Evolutionary conservation across 2,888 invertebrate species (phyloP).

Genomic region (Caenorhabditis doughertyi): DNA sequence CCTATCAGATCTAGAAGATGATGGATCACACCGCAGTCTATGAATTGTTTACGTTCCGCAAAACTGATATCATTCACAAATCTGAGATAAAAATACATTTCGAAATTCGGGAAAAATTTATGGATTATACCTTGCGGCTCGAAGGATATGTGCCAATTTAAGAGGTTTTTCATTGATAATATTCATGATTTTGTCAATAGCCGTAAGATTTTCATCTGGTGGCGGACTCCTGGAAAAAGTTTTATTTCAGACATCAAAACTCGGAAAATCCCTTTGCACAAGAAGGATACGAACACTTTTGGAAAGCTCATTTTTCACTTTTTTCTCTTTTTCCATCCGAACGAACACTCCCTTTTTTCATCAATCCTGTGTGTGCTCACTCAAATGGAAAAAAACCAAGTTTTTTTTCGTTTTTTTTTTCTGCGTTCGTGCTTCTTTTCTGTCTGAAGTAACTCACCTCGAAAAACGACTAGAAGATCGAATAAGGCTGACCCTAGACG

Average conservation of each 20-base stretch:
- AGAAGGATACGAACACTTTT: not conserved
- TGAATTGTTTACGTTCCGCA: slow-evolving; percentile 74
- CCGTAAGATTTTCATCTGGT: slow-evolving; percentile 71
- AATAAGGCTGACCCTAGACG: slow-evolving; percentile 59
- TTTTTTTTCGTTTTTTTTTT: not conserved
- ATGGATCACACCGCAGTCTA: slow-evolving; percentile 75
- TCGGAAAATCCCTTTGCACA: not conserved
- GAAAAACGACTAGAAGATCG: slow-evolving; percentile 46
- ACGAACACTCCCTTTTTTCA: slow-evolving; percentile 17
- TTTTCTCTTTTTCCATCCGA: slow-evolving; percentile 28
- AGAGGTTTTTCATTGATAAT: slow-evolving; percentile 75
- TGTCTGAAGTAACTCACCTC: slow-evolving; percentile 40
- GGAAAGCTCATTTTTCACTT: slow-evolving; percentile 1
- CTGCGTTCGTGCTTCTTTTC: not conserved
- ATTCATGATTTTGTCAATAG: slow-evolving; percentile 64
- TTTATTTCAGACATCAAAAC: not conserved
- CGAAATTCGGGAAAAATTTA: not conserved
- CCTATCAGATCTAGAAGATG: slow-evolving; percentile 75
- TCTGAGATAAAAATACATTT: slow-evolving; percentile 54
- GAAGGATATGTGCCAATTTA: slow-evolving; percentile 77
- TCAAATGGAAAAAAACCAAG: slow-evolving; percentile 27
- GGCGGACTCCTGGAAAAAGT: slow-evolving; percentile 64
- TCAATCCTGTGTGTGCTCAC: slow-evolving; percentile 15
- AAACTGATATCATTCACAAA: slow-evolving; percentile 72
- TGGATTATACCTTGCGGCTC: slow-evolving; percentile 72